Conservation (phyloP, 2,888 invertebrate genomes). For the Sympetrum striolatum region DNA sequence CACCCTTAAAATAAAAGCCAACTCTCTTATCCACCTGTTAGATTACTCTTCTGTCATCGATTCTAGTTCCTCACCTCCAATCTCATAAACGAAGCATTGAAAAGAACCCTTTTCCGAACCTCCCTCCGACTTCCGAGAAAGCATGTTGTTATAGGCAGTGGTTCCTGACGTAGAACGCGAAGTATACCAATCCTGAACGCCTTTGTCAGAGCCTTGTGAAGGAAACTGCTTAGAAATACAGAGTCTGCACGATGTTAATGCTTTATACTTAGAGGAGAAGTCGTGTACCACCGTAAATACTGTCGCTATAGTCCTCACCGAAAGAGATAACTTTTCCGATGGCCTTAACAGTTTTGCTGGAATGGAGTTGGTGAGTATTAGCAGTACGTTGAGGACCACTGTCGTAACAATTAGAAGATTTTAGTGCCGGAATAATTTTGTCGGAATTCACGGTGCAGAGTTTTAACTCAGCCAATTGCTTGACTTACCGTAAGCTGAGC, state of each 20-base stretch:
- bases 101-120: neutral
- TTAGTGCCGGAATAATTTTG: neutral
- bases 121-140: neutral
- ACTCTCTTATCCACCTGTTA: constrained; percentile 12
- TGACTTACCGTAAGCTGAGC: neutral
- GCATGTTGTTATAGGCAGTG: constrained; percentile 26
- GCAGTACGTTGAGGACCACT: constrained; percentile 8
- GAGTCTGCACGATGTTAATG: no score
- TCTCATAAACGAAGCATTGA: constrained; percentile 12
- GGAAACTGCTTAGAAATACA: no score
- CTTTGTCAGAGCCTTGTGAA: no score
- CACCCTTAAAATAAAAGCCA: constrained; percentile 9
- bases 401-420: constrained; percentile 4
- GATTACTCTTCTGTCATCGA: constrained; percentile 18
- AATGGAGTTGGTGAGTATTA: no score
- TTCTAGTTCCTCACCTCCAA: constrained; percentile 26
- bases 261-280: no score
- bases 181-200: neutral
- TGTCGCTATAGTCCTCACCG: no score
- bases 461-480: neutral
- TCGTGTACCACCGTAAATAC: no score
- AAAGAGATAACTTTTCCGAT: no score
- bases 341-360: no score
- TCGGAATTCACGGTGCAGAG: constrained; percentile 6
- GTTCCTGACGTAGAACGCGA: constrained; percentile 31